These are phyloP conservation scores for Microctonus hyperodae DNA, from an alignment of 2,888 invertebrate genomes.

Conservation along the genomic window DNA sequence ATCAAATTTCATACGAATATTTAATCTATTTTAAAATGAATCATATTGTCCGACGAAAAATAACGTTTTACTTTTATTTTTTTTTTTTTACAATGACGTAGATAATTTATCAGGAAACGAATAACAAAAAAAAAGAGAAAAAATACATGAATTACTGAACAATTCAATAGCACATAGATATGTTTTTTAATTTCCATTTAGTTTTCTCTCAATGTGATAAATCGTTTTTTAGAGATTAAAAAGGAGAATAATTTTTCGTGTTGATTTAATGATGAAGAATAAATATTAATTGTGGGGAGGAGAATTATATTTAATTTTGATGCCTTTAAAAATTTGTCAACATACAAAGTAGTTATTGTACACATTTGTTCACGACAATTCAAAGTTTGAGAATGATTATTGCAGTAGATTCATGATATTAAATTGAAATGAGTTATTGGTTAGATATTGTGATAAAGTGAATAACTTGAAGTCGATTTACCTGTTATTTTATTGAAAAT, in stretches of 20 bases:
- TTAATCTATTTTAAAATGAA: slow-evolving; percentile 42
- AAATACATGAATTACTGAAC: slow-evolving; percentile 27
- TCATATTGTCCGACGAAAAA: slow-evolving; percentile 36
- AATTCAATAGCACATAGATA: slow-evolving; percentile 9
- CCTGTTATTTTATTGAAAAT: slow-evolving; percentile 40
- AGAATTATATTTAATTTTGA: slow-evolving; percentile 37
- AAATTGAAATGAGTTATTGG: slow-evolving; percentile 28
- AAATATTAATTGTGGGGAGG: neutral
- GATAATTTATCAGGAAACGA: slow-evolving; percentile 29
- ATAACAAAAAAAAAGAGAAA: slow-evolving; percentile 27
- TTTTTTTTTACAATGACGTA: slow-evolving; percentile 49
- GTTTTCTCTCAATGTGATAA: neutral
- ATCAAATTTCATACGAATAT: slow-evolving; percentile 13
- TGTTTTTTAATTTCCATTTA: neutral
- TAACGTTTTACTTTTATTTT: slow-evolving; percentile 41
- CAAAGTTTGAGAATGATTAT: neutral
- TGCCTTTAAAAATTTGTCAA: slow-evolving; percentile 49
- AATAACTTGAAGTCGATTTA: slow-evolving; percentile 28
- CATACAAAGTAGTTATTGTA: slow-evolving; percentile 40
- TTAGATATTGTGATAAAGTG: too few species aligned
- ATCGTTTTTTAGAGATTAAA: too few species aligned
- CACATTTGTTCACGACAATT: slow-evolving; percentile 16
- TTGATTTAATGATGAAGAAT: neutral
- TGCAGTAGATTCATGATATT: slow-evolving; percentile 2
- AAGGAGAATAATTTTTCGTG: too few species aligned